Evolutionary conservation across 2,888 invertebrate species (phyloP), one percentile per base, ranked within the genome.

Genomic region (Hymenopus coronatus): DNA sequence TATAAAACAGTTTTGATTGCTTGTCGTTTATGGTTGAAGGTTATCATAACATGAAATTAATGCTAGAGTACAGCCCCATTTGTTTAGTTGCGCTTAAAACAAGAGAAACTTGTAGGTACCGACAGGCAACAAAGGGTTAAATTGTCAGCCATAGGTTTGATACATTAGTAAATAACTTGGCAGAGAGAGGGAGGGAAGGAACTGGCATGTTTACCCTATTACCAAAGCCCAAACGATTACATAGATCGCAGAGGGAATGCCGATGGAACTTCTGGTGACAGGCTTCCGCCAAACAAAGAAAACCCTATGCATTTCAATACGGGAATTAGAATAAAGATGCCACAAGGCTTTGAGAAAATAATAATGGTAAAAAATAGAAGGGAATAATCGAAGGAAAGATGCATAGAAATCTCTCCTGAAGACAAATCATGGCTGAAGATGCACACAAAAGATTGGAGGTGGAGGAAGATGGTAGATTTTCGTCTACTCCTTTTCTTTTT

Each of bases 361-460:
- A 86, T 25, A 81, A 86, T 70, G 46, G 27, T 30, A 82, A 33
- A 33, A 33, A 87, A 87, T 87, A 82, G 33, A 81, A 82, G 82
- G 81, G 81, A 33, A 82, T 82, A 87, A 82, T 30, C 81, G 82
- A 25, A 30, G 33, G 33, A 30, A 84, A 84, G 40, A 82, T n/a
- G 82, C 33, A 82, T 82, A 82, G 87, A 87, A 87, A 87, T 82
- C 87, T 87, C 27, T 70, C 20, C 54, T 81, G 86, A 82, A 87
- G 87, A 87, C 82, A 87, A 87, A 87, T 87, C 87, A 87, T 87
- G 87, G 87, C 40, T 87, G 33, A 82, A 82, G 82, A 85, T 82
- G 81, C 40, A 87, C n/a, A 87, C 87, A 87, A 87, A 87, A 40
- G 87, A 82, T 87, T 8, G 54, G 87, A 87, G 27, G 81, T 28